These are phyloP conservation scores for Cataglyphis rosenhaueri DNA, from an alignment of 2,888 invertebrate genomes.

Conservation along the genomic window DNA sequence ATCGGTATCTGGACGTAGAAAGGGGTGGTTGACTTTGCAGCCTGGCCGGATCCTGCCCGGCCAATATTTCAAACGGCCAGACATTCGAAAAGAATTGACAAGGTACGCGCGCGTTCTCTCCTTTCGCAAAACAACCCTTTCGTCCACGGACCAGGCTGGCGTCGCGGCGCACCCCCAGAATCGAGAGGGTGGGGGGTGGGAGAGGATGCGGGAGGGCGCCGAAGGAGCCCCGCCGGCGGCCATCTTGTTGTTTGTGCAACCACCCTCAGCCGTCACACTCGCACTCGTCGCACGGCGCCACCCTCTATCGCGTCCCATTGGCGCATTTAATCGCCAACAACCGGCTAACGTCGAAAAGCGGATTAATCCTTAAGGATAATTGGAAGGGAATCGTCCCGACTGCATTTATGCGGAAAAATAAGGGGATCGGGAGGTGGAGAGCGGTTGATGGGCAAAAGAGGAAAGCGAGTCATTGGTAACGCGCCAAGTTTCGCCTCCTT, in stretches of 20 bases:
- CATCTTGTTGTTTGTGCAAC: slow-evolving; percentile 84
- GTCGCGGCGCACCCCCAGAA: slow-evolving; percentile 67
- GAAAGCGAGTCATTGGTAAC: slow-evolving; percentile 50
- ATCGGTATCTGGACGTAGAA: neutral
- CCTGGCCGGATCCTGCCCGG: slow-evolving; percentile 65
- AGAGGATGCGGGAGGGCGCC: slow-evolving; percentile 59
- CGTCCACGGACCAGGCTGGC: slow-evolving; percentile 76
- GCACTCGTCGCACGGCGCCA: slow-evolving; percentile 69
- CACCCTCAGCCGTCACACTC: slow-evolving; percentile 76
- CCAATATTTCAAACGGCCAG: slow-evolving; percentile 82
- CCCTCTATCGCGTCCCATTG: slow-evolving; percentile 65
- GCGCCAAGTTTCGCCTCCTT: slow-evolving; percentile 56
- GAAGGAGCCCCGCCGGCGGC: slow-evolving; percentile 76
- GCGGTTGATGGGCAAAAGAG: neutral
- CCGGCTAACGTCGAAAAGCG: slow-evolving; percentile 62
- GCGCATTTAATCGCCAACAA: slow-evolving; percentile 71
- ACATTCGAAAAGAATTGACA: slow-evolving; percentile 82
- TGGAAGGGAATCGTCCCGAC: slow-evolving; percentile 58
- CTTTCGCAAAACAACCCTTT: slow-evolving; percentile 80
- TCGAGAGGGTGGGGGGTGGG: neutral
- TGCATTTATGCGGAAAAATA: slow-evolving; percentile 61
- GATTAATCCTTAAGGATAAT: slow-evolving; percentile 67
- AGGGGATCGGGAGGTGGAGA: slow-evolving; percentile 5
- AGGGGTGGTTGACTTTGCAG: slow-evolving; percentile 67
- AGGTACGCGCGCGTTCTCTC: slow-evolving; percentile 71